Conservation (phyloP, 1,140 invertebrate genomes). For the Tachypleus tridentatus region DNA sequence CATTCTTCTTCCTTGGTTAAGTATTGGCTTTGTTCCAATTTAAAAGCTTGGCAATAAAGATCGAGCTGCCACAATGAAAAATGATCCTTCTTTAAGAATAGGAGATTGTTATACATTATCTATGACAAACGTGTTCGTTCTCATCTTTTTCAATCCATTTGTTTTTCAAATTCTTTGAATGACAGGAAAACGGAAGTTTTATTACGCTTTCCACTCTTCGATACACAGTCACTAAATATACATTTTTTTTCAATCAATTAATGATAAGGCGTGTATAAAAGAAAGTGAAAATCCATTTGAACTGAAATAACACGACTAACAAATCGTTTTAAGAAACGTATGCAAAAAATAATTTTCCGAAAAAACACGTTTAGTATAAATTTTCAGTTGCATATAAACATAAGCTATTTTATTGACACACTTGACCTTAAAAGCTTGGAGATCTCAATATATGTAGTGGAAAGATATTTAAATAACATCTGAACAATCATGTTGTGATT, state of each 20-base stretch:
- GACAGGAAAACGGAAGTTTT: not conserved
- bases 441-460: no score
- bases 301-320: no score
- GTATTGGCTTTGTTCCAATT: slow-evolving; percentile 1
- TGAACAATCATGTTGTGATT: no score
- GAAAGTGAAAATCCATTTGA: not conserved
- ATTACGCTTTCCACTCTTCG: not conserved
- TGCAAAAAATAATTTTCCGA: no score
- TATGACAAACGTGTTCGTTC: not conserved
- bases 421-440: no score
- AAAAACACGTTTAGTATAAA: no score
- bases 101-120: slow-evolving; percentile 1
- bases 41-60: slow-evolving; percentile 3
- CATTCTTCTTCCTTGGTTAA: not conserved
- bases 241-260: not conserved
- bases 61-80: slow-evolving; percentile 2
- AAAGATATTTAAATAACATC: no score
- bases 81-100: not conserved
- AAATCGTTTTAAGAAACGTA: no score
- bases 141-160: slow-evolving; percentile 1
- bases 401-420: no score
- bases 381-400: no score
- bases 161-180: not conserved
- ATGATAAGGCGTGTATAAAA: not conserved
- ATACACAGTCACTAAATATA: not conserved